Conservation (phyloP, 2,797 vertebrate genomes). For the Natrix natrix region DNA sequence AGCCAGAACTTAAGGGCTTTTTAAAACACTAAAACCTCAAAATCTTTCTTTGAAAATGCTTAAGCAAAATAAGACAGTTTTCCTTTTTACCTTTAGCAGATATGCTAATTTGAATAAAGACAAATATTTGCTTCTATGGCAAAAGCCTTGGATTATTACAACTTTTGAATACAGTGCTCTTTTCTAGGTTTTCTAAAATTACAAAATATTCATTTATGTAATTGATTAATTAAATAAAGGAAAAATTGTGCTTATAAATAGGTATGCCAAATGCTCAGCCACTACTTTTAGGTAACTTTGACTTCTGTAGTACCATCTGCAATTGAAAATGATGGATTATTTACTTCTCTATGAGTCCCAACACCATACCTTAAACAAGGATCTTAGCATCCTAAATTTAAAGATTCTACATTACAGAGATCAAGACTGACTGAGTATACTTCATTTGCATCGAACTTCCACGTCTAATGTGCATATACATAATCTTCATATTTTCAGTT, state of each 20-base stretch:
- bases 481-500: neutral
- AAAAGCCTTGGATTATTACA: neutral
- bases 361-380: neutral
- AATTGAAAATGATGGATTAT: neutral
- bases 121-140: neutral
- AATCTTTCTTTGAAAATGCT: conserved; percentile 15
- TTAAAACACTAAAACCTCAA: conserved; percentile 56
- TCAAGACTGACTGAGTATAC: neutral
- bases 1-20: conserved; percentile 50
- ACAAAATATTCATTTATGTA: neutral
- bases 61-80: conserved; percentile 34
- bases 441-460: neutral
- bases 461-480: neutral
- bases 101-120: neutral
- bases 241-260: neutral
- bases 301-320: neutral
- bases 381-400: neutral
- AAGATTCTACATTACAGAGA: neutral
- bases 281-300: neutral
- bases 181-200: neutral
- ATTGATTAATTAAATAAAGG: neutral
- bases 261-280: neutral
- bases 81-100: conserved; percentile 13
- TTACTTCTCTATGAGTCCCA: neutral
- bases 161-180: neutral